These are phyloP conservation scores for Apodemus sylvaticus DNA, from an alignment of 2,113 vertebrate species.

Conservation along the genomic window DNA sequence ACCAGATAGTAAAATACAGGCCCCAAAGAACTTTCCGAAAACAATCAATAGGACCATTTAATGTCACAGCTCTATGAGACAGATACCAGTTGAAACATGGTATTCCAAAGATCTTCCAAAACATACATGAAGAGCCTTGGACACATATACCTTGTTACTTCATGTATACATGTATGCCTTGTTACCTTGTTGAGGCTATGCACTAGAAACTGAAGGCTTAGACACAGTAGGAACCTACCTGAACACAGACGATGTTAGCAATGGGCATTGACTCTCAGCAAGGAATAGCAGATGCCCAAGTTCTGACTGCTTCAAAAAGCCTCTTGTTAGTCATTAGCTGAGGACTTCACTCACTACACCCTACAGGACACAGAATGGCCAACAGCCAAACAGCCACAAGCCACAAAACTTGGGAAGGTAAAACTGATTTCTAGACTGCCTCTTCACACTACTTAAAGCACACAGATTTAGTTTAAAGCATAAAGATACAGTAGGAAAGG, in stretches of 20 bases:
- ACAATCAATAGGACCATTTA: not conserved
- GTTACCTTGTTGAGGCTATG: no score
- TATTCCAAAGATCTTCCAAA: not conserved
- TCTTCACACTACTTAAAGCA: not conserved
- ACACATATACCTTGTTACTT: accelerated
- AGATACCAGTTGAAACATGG: not conserved
- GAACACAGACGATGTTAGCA: not conserved
- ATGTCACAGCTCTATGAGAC: not conserved
- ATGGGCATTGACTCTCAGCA: not conserved
- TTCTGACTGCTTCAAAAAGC: not conserved
- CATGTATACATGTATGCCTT: no score
- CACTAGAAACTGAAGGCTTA: no score
- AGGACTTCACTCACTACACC: no score
- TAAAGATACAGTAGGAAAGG: not conserved
- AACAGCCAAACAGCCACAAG: no score
- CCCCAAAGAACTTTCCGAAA: not conserved
- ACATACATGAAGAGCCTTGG: not conserved
- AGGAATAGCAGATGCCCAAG: not conserved
- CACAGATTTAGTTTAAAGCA: not conserved
- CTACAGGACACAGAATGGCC: no score
- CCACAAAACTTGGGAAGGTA: not conserved
- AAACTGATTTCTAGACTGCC: not conserved
- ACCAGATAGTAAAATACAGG: not conserved
- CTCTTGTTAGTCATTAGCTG: accelerated
- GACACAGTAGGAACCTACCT: no score